phyloP scores from a whole-genome alignment of 1,140 invertebrate genomes.

The Reticulitermes speratus region DNA sequence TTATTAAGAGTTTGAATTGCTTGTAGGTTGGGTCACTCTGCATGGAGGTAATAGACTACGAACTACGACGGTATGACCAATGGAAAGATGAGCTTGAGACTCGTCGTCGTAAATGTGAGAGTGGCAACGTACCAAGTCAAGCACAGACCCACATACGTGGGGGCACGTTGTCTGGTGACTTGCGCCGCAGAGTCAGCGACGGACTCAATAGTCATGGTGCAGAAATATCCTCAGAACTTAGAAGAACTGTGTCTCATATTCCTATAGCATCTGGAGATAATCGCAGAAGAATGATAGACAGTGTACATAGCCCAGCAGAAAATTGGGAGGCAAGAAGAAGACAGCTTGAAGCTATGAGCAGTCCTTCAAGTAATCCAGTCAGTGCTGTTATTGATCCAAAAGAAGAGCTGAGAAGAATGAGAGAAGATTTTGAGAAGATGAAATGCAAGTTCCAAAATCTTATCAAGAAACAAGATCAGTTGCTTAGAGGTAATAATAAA shows the following conservation, averaged over 20 bases:
- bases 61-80: conserved; percentile 87
- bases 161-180: not conserved
- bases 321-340: not conserved
- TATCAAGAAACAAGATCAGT: conserved; percentile 89
- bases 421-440: conserved; percentile 80
- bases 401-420: conserved; percentile 56
- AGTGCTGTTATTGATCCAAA: not conserved
- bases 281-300: conserved; percentile 20
- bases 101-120: conserved; percentile 41
- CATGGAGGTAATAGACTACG: conserved; percentile 95
- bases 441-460: conserved; percentile 75
- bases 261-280: conserved; percentile 28
- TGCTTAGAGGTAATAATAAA: conserved; percentile 63
- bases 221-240: not conserved
- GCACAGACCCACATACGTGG: not conserved
- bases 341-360: not conserved
- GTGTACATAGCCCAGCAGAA: not conserved
- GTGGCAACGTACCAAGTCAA: not conserved
- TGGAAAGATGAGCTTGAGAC: conserved; percentile 89
- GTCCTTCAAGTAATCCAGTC: not conserved
- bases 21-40: conserved; percentile 86
- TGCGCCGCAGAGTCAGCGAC: not conserved
- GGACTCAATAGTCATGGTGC: not conserved
- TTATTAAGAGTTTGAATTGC: not conserved
- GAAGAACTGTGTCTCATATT: conserved; percentile 28